A percentile compares a stretch with the other conserved stretches of the same genome.
Conservation (phyloP, 1,140 invertebrate genomes). For the Condylostylus longicornis region DNA sequence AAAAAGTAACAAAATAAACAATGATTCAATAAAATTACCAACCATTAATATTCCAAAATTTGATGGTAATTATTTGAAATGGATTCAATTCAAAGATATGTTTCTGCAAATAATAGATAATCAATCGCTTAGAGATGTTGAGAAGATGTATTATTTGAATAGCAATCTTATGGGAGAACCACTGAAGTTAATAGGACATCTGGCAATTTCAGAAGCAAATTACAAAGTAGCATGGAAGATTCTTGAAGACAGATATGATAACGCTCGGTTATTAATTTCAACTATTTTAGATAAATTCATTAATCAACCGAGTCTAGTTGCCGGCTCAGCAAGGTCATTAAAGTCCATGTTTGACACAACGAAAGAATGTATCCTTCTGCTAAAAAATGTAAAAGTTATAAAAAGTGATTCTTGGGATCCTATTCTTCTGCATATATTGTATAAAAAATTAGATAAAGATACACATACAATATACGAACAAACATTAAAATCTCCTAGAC, state of each 20-base stretch:
- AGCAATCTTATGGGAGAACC: neutral
- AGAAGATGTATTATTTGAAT: neutral
- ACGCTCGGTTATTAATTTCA: neutral
- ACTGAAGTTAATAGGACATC: neutral
- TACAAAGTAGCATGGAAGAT: neutral
- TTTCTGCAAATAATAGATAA: neutral
- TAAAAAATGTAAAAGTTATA: neutral
- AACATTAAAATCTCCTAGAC: neutral
- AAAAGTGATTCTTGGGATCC: neutral
- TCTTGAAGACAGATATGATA: neutral
- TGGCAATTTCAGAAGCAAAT: neutral
- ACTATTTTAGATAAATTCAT: neutral
- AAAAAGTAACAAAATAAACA: too few species aligned
- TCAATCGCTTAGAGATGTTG: neutral
- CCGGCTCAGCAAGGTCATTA: neutral
- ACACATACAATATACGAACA: neutral
- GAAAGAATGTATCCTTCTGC: neutral
- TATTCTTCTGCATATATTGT: neutral
- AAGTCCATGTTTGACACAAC: neutral
- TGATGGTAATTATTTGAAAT: neutral
- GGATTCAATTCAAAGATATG: neutral
- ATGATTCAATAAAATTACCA: too few species aligned
- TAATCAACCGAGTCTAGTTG: neutral
- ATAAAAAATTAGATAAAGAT: neutral
- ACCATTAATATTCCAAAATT: constrained; percentile 1